Evolutionary conservation across 2,113 vertebrate species (phyloP), one percentile per base, ranked within the genome.

Genomic region (Labrus mixtus): DNA sequence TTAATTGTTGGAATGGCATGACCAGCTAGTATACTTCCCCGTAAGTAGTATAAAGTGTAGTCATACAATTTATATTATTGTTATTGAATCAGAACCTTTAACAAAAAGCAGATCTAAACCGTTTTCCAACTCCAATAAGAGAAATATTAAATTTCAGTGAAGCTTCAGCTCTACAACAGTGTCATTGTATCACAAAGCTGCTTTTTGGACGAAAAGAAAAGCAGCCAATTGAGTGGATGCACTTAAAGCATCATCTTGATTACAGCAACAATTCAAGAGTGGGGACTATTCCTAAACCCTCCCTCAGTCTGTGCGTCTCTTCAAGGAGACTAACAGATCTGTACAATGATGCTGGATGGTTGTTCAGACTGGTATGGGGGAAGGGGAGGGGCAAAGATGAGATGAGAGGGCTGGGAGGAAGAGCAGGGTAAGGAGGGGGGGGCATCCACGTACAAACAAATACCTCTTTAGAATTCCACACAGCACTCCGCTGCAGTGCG

Each of bases 401-500:
- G 78, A 88, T 78, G 84, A 89, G 88, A 79, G 57, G 45, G 54
- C 70, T 77, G 65, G 3, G 41, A 83, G 61, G 51, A 71, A 56
- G 76, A 76, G 77, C 37, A 57, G 36, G 66, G 70, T 68, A 78
- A 74, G 84, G 79, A 65, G 84, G 78, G 75, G 73, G 82, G 87
- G 48, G 87, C 87, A 91, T 89, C 87, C 68, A 16, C 54, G 76
- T 91, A 92, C 92, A 94, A 95, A 94, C 92, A 94, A 93, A 95
- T 89, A 86, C 84, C 92, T 94, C 87, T 93, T 95, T 95, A 94
- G 91, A 92, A 95, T 95, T 94, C 94, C 74, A 90, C 91, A 90
- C 91, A 83, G 90, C 92, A 91, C 92, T 93, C 92, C 57, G 92
- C 94, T 94, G 94, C 94, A 95, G 94, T 76, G 89, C 81, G 88